Evolutionary conservation across 2,797 vertebrate species (phyloP), one percentile per base, ranked within the genome.

Genomic region (Scleropages formosus): DNA sequence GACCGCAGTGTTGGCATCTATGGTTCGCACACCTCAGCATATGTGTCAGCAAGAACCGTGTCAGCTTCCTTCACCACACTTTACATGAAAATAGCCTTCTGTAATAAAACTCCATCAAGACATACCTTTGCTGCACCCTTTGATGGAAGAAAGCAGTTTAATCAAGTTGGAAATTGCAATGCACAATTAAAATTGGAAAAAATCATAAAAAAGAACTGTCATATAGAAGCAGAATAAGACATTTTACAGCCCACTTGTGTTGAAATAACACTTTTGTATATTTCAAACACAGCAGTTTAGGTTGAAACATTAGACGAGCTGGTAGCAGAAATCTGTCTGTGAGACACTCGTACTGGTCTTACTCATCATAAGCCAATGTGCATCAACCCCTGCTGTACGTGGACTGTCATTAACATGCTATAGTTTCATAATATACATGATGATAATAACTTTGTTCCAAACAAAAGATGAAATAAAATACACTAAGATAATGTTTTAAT

Each of bases 181-280:
- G 18, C 39, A 68, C n/a, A 8, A 69, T 69, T 69, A 49, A 69
- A 69, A 20, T 39, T 68, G 8, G 26, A 24, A 22, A 31, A 31
- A 6, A 2, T 6, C n/a, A n/a, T 3, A 8, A 24, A 69, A 51
- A 69, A 16, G 12, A 8, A 24, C 31, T 51, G n/a, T 44, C 31
- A 44, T 64, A 44, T 4, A 64, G 44, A 64, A 65, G 63, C 63
- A 65, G 39, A 18, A 18, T 27, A 64, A 64, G 16, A 64, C 66
- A 68, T 13, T 51, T 51, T 22, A 44, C n/a, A 20, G 16, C 8
- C 10, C 44, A 68, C 12, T 49, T 46, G 20, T 47, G 11, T 51
- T 68, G 47, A 47, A 44, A 15, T 12, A 47, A 9, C 6, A 6
- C 6, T n/a, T n/a, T n/a, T 2, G 31, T 39, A 39, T 31, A 39